Conservation (phyloP, 2,113 vertebrate species). For the Nothobranchius furzeri region DNA sequence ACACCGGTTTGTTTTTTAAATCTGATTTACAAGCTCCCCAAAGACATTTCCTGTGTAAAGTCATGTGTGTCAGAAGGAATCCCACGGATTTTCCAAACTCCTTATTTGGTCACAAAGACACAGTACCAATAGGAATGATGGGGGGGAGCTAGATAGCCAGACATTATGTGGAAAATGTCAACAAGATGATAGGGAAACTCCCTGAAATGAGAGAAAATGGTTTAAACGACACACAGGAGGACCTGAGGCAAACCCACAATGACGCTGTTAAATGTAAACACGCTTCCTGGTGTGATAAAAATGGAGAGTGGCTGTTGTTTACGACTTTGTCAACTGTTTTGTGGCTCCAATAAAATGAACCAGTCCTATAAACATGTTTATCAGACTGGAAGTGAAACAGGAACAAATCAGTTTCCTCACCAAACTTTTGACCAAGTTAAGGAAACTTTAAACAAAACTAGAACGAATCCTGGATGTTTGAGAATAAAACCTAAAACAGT, state of each 20-base stretch:
- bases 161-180: slow-evolving; percentile 4
- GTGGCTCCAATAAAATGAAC: slow-evolving; percentile 25
- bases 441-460: neutral
- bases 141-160: slow-evolving; percentile 9
- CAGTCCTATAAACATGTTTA: slow-evolving; percentile 26
- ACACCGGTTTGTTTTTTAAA: slow-evolving; percentile 3
- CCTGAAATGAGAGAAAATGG: slow-evolving; percentile 38
- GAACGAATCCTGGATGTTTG: neutral
- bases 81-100: slow-evolving; percentile 56
- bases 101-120: slow-evolving; percentile 68
- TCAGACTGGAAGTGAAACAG: slow-evolving; percentile 4
- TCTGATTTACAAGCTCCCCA: slow-evolving; percentile 34
- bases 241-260: slow-evolving; percentile 9
- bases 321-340: slow-evolving; percentile 19
- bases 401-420: slow-evolving; percentile 4
- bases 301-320: slow-evolving; percentile 39
- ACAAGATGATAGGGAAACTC: slow-evolving; percentile 35
- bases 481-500: neutral
- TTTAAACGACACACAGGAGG: slow-evolving; percentile 24
- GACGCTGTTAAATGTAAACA: neutral
- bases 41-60: slow-evolving; percentile 36
- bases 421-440: neutral
- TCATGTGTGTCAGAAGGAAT: slow-evolving; percentile 32
- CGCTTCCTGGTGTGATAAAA: slow-evolving; percentile 15
- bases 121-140: slow-evolving; percentile 45